Conservation (phyloP, 2,888 invertebrate species). For the Eristalis pertinax region DNA sequence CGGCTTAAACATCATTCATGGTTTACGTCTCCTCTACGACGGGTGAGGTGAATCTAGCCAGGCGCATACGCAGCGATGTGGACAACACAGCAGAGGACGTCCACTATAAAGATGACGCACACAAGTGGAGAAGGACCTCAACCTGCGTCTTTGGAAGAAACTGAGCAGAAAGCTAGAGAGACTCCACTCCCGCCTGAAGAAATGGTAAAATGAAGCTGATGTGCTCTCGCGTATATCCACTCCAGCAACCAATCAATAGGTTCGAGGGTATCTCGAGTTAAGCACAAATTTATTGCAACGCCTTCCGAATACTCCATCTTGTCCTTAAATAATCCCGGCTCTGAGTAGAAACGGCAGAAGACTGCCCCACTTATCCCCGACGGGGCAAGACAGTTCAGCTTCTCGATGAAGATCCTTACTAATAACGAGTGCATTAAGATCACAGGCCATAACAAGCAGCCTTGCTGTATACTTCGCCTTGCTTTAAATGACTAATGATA, state of each 20-base stretch:
- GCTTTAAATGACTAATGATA: too few species aligned
- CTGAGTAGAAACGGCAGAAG: background rate
- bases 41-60: background rate
- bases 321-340: background rate
- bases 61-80: background rate
- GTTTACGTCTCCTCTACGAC: background rate
- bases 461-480: too few species aligned
- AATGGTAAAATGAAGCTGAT: background rate
- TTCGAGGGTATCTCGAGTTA: too few species aligned
- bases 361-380: conserved; percentile 74
- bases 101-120: background rate
- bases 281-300: too few species aligned
- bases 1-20: too few species aligned
- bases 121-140: background rate
- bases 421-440: conserved; percentile 73
- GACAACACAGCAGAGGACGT: background rate
- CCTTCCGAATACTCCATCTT: background rate
- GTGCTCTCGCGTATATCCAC: too few species aligned
- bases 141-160: background rate
- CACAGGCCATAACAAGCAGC: too few species aligned
- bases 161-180: too few species aligned
- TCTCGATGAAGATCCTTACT: conserved; percentile 74
- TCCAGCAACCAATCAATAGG: background rate
- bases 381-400: conserved; percentile 73
- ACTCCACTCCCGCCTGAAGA: background rate